Evolutionary conservation across 2,113 vertebrate species (phyloP).

Genomic region (Zosterops japonicus): DNA sequence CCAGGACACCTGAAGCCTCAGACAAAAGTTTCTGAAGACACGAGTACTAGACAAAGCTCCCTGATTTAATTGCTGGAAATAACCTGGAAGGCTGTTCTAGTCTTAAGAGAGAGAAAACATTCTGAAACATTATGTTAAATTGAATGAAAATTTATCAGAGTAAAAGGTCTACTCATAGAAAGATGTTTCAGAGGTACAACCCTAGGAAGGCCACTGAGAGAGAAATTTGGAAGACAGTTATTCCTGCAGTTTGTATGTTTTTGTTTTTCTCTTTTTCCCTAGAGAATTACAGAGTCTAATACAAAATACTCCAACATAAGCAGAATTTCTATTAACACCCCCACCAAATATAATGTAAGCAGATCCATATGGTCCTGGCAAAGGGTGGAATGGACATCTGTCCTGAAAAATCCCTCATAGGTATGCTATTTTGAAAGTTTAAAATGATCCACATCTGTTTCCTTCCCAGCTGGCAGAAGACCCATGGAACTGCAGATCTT

Average conservation of each 20-base stretch:
- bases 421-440: background rate
- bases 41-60: fast-evolving
- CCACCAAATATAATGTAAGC: background rate
- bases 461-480: background rate
- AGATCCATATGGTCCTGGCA: background rate
- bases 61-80: background rate
- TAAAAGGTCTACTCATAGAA: background rate
- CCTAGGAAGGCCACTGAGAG: background rate
- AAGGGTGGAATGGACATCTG: background rate
- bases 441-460: background rate
- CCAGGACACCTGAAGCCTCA: background rate
- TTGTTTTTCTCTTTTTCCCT: background rate
- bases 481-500: background rate
- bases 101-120: background rate
- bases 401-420: background rate
- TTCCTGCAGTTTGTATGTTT: background rate
- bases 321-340: background rate
- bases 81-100: background rate
- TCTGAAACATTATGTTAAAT: background rate
- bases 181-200: background rate
- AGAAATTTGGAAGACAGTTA: background rate
- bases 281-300: background rate
- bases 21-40: background rate
- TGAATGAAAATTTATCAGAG: background rate
- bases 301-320: background rate